Base-by-base conservation (phyloP, 2,113 vertebrate genomes). In the Equus przewalskii region DNA sequence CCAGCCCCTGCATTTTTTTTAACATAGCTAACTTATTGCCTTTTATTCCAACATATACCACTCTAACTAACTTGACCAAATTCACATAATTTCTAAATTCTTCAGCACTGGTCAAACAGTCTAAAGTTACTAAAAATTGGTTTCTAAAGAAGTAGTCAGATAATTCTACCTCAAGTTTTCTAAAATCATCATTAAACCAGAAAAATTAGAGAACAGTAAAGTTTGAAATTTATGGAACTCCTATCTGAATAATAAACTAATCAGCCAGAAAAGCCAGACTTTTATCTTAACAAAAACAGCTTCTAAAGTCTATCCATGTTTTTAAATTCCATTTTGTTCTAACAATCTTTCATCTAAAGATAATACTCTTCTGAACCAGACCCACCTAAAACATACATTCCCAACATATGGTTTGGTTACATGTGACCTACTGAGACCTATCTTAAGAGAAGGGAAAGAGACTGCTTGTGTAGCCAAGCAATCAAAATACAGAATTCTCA, bases 21-120 rank as follows among this genome's bases (percentile, higher is more conserved):
- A 54, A 54, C 28, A 70, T 12, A 78, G 73, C 22, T 83, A 44
- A 72, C 3, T 89, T 87, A 44, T 2, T 44, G 22, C 12, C 22
- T 92, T 96, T 94, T 94, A 76, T 87, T 95, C 41, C 44, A 92
- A 87, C 95, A 88, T 84, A 65, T 36, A 83, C 49, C 22, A 85
- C 7, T 80, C 18, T 41, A 18, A 18, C 44, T 85, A 91, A 96
- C 13, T 24, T 69, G 56, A 73, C 7, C 2, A 88, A 89, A 18
- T 84, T 93, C 36, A 93, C 95, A 92, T 89, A 94, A 92, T 62
- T 83, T 56, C 41, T 26, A 87, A 90, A 92, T 78, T 96, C 6
- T 89, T 84, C 24, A 85, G 30, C 56, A 78, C 41, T 75, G n/a
- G 26, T 54, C 18, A 83, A 94, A 94, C 0, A 92, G 92, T 69